Evolutionary conservation across 2,888 invertebrate genomes (phyloP).

Genomic region (Crocallis elinguaria): DNA sequence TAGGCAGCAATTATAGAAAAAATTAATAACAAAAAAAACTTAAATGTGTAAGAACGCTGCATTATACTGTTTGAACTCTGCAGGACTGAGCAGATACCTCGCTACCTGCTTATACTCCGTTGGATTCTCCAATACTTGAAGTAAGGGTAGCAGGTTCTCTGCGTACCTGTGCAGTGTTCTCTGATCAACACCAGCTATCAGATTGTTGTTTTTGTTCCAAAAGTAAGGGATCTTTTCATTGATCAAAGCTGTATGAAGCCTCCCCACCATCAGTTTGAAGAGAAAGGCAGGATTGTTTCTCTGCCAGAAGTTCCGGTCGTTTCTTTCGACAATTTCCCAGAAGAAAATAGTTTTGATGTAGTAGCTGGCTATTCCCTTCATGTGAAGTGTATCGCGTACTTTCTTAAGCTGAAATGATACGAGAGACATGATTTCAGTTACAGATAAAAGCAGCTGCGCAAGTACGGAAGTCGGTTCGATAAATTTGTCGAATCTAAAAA

Average conservation of each 20-base stretch:
- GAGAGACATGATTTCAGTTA: too few species aligned
- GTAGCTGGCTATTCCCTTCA: slow-evolving; percentile 81
- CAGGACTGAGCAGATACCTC: slow-evolving; percentile 53
- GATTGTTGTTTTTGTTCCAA: slow-evolving; percentile 77
- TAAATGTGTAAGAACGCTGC: slow-evolving; percentile 40
- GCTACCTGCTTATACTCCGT: slow-evolving; percentile 56
- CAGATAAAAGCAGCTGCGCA: too few species aligned
- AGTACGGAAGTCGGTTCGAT: too few species aligned
- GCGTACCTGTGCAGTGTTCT: slow-evolving; percentile 49
- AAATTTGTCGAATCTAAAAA: too few species aligned
- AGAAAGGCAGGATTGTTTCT: slow-evolving; percentile 51
- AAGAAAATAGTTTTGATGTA: slow-evolving; percentile 83
- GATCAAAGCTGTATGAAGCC: slow-evolving; percentile 59
- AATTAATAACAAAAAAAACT: neutral
- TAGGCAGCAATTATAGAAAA: too few species aligned
- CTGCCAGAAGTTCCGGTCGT: slow-evolving; percentile 56
- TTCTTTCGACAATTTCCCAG: slow-evolving; percentile 59
- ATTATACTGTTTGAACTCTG: slow-evolving; percentile 56
- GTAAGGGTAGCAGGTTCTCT: slow-evolving; percentile 48
- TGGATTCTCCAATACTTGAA: slow-evolving; percentile 49
- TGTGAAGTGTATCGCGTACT: slow-evolving; percentile 72
- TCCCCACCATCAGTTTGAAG: slow-evolving; percentile 70
- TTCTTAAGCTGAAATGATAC: slow-evolving; percentile 71
- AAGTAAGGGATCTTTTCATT: slow-evolving; percentile 66
- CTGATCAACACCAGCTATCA: slow-evolving; percentile 56